Evolutionary conservation across 2,888 invertebrate species (phyloP), one percentile per base, ranked within the genome.

Genomic region (Acleris sparsana): DNA sequence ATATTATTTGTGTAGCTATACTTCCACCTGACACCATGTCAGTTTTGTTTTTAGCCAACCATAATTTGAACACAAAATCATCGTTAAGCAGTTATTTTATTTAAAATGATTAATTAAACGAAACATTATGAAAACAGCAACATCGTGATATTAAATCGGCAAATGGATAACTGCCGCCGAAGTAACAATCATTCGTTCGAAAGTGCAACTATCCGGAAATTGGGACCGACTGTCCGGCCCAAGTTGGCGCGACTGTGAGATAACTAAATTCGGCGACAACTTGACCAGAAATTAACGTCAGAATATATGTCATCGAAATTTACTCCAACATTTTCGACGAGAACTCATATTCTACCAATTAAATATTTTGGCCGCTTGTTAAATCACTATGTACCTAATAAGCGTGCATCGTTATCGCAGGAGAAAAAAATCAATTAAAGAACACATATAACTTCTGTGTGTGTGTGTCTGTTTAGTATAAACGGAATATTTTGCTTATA

Each of bases 181-280:
- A 69, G 66, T 56, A 69, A 69, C 69, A 58, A 71, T 70, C 67
- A 71, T 58, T 67, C 69, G 64, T 65, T 65, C 69, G 69, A 61
- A 75, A 73, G 77, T 72, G 72, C 69, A 68, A 65, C 76, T 71
- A 71, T 71, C 78, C 86, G 87, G 87, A 87, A 86, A 88, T 87
- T 87, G 86, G 81, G 76, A 75, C 75, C 76, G 80, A 79, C 79
- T 75, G 76, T 75, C 79, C 79, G 76, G 78, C 73, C 75, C 55
- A 65, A 65, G 51, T 65, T 61, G 51, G 33, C 33, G 13, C 60
- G 9, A 46, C 51, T 53, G 57, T 55, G 25, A 61, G 65, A 65
- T 65, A 65, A 56, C 65, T 65, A 46, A 56, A 56, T 61, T 61
- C 56, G 29, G 20, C 22, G 46, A 51, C 39, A 60, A 65, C 51